Conservation (phyloP, 2,113 vertebrate genomes). For the Labrus mixtus region DNA sequence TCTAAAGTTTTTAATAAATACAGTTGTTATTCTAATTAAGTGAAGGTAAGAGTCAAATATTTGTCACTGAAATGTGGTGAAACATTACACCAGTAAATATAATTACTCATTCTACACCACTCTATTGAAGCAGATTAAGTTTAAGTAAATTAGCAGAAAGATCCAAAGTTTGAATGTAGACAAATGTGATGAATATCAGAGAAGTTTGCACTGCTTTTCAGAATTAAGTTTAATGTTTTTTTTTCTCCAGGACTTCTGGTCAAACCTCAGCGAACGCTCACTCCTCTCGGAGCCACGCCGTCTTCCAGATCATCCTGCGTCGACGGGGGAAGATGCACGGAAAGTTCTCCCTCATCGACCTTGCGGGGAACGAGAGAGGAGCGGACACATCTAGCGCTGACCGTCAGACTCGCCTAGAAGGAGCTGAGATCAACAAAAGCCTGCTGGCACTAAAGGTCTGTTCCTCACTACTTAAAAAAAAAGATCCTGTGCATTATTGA, state of each 20-base stretch:
- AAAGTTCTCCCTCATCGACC: slow-evolving; percentile 98
- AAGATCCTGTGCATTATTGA: neutral
- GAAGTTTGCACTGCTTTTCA: neutral
- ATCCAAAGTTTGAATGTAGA: too few relatives aligned
- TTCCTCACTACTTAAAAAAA: neutral
- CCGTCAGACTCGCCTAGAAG: slow-evolving; percentile 95
- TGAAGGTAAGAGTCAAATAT: too few relatives aligned
- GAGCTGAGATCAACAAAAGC: slow-evolving; percentile 99
- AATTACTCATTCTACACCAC: too few relatives aligned
- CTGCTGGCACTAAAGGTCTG: slow-evolving; percentile 97
- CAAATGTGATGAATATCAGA: neutral
- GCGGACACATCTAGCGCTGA: slow-evolving; percentile 98
- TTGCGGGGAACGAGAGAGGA: slow-evolving; percentile 97
- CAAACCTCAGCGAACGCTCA: slow-evolving; percentile 97
- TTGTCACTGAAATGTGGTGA: too few relatives aligned
- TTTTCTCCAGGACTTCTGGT: slow-evolving; percentile 91
- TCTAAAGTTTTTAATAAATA: too few relatives aligned
- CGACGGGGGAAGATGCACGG: slow-evolving; percentile 96
- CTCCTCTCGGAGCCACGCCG: slow-evolving; percentile 97
- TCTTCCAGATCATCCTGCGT: slow-evolving; percentile 97
- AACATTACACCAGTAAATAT: too few relatives aligned
- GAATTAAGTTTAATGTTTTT: neutral
- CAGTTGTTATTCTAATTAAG: too few relatives aligned
- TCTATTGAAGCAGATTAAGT: too few relatives aligned
- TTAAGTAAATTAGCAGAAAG: too few relatives aligned